Evolutionary conservation across 2,888 invertebrate species (phyloP).

Genomic region (Adelognathus sp.): DNA sequence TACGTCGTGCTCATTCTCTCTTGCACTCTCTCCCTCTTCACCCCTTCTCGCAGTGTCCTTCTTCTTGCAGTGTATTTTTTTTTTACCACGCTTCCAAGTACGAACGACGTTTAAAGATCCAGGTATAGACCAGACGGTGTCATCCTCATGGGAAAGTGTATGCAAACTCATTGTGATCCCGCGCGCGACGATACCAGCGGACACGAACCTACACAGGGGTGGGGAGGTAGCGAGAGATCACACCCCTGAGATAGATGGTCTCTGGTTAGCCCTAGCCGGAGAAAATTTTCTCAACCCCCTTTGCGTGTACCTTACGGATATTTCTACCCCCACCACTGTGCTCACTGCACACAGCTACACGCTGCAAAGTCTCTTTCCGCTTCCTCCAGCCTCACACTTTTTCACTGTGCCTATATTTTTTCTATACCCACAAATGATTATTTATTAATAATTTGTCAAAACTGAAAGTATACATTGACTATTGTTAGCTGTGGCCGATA

Average conservation of each 20-base stretch:
- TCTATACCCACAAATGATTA: too few relatives aligned
- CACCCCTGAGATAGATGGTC: slow-evolving; percentile 79
- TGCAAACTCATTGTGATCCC: slow-evolving; percentile 80
- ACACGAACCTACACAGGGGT: slow-evolving; percentile 44
- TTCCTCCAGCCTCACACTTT: too few relatives aligned
- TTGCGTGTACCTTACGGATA: slow-evolving; percentile 23
- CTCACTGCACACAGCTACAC: too few relatives aligned
- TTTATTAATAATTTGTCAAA: too few relatives aligned
- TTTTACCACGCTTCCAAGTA: slow-evolving; percentile 67
- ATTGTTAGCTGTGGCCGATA: too few relatives aligned
- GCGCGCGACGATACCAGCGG: slow-evolving; percentile 54
- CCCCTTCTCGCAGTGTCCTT: slow-evolving; percentile 29
- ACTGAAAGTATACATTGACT: too few relatives aligned
- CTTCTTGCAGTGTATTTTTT: slow-evolving; percentile 55
- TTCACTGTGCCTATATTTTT: too few relatives aligned
- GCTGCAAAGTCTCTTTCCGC: too few relatives aligned
- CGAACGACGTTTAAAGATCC: slow-evolving; percentile 77
- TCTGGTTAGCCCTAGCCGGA: slow-evolving; percentile 35
- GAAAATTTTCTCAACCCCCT: slow-evolving; percentile 55
- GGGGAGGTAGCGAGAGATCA: slow-evolving; percentile 74
- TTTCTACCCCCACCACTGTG: not conserved
- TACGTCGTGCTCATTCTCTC: too few relatives aligned
- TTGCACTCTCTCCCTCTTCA: slow-evolving; percentile 45
- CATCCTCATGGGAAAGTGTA: slow-evolving; percentile 81
- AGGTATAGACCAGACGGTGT: slow-evolving; percentile 79